Percentiles rank a stretch among this genome's conserved stretches.
Conservation (phyloP, 2,888 invertebrate genomes). For the Morpho helenor region DNA sequence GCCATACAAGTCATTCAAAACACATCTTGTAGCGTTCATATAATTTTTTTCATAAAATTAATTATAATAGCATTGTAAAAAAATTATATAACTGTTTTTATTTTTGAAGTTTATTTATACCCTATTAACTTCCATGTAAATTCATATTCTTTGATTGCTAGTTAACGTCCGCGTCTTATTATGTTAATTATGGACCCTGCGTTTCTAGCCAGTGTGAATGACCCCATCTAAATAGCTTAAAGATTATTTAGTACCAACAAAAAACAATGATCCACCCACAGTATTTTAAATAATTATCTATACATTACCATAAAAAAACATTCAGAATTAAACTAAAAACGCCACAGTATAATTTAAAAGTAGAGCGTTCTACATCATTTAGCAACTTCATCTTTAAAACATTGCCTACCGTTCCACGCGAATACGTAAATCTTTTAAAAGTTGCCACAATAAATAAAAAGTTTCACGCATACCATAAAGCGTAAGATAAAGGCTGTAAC, state of each 20-base stretch:
- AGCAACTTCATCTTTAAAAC: constrained; percentile 26
- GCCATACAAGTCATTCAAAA: too few relatives aligned
- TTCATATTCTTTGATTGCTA: too few relatives aligned
- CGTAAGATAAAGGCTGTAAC: constrained; percentile 22
- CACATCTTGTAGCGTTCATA: too few relatives aligned
- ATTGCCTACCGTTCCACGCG: constrained; percentile 23
- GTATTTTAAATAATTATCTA: too few relatives aligned
- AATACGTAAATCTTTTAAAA: constrained; percentile 24
- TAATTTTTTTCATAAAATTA: too few relatives aligned
- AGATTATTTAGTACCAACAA: not conserved
- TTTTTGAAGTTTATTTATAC: too few relatives aligned
- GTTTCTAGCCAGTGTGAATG: not conserved
- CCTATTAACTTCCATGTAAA: too few relatives aligned
- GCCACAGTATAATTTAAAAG: constrained; percentile 13
- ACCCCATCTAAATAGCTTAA: not conserved
- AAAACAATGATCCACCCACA: not conserved
- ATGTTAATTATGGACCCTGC: too few relatives aligned
- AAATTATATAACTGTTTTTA: too few relatives aligned
- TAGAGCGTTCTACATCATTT: constrained; percentile 24
- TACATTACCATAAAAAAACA: not conserved
- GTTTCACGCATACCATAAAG: constrained; percentile 24
- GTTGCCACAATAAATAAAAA: constrained; percentile 26
- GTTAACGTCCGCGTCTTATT: too few relatives aligned
- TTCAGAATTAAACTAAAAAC: not conserved
- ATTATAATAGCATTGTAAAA: too few relatives aligned